Conservation (phyloP, 2,797 vertebrate genomes). For the Crax fasciolata region DNA sequence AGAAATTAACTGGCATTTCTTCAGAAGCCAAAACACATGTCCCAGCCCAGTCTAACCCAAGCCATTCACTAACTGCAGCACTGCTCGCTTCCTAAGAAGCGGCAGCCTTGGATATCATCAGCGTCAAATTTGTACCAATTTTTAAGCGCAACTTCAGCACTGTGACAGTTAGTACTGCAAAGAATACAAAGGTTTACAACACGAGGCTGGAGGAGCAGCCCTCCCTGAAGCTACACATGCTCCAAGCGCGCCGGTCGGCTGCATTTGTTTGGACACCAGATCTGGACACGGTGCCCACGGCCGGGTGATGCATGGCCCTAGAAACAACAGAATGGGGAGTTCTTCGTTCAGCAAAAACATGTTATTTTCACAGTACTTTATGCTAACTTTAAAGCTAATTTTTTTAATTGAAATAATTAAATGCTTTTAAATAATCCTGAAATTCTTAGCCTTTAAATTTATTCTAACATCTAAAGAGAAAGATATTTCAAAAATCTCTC, state of each 20-base stretch:
- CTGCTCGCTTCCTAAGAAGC: not conserved
- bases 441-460: not conserved
- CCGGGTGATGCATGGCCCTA: not conserved
- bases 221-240: not conserved
- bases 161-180: not conserved
- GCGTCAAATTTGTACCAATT: not conserved
- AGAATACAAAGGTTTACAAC: not conserved
- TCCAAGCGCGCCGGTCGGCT: accelerated
- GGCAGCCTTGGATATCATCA: not conserved
- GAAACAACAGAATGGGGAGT: not conserved
- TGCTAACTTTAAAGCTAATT: not conserved
- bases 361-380: not conserved
- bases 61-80: not conserved
- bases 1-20: not conserved
- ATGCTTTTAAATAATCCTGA: not conserved
- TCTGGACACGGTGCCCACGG: accelerated
- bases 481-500: not conserved
- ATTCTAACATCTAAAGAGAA: not conserved
- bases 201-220: not conserved
- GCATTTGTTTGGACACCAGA: not conserved
- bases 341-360: not conserved
- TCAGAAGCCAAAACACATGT: not conserved
- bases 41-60: not conserved
- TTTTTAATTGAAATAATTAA: not conserved
- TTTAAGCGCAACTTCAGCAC: not conserved